These are phyloP conservation scores for Phrynosoma platyrhinos DNA, from an alignment of 2,113 vertebrate genomes.

Conservation along the genomic window DNA sequence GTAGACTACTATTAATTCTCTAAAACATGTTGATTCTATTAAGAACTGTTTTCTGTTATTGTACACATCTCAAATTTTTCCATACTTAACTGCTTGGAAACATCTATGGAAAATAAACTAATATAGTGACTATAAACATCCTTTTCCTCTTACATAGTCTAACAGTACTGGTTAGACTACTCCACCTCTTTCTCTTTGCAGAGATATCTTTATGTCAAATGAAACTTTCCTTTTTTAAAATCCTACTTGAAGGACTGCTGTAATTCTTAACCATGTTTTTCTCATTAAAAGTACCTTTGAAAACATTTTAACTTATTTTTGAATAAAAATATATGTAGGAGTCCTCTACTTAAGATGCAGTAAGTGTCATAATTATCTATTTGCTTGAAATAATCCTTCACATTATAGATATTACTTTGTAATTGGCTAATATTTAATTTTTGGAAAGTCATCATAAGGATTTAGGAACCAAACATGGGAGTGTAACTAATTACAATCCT, in stretches of 20 bases:
- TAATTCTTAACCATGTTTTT: background rate
- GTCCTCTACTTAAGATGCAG: background rate
- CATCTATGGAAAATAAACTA: conserved; percentile 54
- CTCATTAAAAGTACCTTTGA: background rate
- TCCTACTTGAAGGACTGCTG: conserved; percentile 52
- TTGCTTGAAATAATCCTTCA: background rate
- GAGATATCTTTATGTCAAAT: conserved; percentile 28
- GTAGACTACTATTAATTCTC: background rate
- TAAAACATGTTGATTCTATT: conserved; percentile 24
- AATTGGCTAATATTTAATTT: background rate
- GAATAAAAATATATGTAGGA: background rate
- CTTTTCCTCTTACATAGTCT: background rate
- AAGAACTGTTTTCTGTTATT: conserved; percentile 45
- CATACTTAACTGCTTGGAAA: conserved; percentile 36
- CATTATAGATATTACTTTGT: background rate
- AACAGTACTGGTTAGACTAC: conserved; percentile 50
- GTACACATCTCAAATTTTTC: conserved; percentile 22
- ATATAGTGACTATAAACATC: conserved; percentile 50
- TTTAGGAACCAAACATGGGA: background rate
- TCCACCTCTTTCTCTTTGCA: conserved; percentile 49
- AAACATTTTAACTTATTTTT: background rate
- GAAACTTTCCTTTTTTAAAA: conserved; percentile 57
- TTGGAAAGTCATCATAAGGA: background rate
- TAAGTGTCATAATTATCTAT: background rate
- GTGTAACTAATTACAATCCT: too few species aligned